Base-by-base conservation (phyloP, 2,113 vertebrate species). In the Mobula birostris region DNA sequence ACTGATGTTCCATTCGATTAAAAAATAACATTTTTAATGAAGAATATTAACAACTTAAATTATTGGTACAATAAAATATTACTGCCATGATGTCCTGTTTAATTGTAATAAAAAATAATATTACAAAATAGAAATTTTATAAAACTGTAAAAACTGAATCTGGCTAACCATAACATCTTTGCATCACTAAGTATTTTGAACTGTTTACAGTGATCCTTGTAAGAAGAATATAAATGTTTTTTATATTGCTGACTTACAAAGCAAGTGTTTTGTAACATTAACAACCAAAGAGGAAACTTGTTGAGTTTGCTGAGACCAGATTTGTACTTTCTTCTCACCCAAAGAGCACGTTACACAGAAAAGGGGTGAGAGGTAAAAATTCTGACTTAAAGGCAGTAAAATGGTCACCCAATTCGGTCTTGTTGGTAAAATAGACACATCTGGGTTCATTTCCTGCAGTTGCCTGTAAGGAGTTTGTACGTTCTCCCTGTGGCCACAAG, bases 311-410 rank as follows among this genome's bases (percentile, higher is more conserved):
- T 85, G 82, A 85, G 82, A 56, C 83, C 56, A 61, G 14, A 29
- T 66, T 15, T 66, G n/a, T 68, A 68, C 5, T 66, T 90, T 61
- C 32, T 66, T 14, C 63, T 66, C 19, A 74, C 19, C 48, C 7
- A 76, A 74, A 15, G 19, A 72, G 15, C 66, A 70, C 17, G 36
- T 70, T 72, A n/a, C 32, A 92, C 29, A 32, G 40, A 72, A 74
- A 56, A 74, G 24, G 70, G 12, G 1, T 19, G 4, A 36, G 88
- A n/a, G 21, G 36, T 24, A 72, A 92, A 74, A 36, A 48, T 74
- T 24, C 68, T 72, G 68, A 93, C 68, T 93, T 40, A 74, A 74
- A 72, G 36, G 36, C 68, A 72, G 72, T 92, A 93, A 90, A 93
- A 72, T 66, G 48, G 58, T 66, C 12, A 19, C 61, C 66, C 66